Evolutionary conservation across 2,113 vertebrate genomes (phyloP).

Genomic region (Xenus cinereus): DNA sequence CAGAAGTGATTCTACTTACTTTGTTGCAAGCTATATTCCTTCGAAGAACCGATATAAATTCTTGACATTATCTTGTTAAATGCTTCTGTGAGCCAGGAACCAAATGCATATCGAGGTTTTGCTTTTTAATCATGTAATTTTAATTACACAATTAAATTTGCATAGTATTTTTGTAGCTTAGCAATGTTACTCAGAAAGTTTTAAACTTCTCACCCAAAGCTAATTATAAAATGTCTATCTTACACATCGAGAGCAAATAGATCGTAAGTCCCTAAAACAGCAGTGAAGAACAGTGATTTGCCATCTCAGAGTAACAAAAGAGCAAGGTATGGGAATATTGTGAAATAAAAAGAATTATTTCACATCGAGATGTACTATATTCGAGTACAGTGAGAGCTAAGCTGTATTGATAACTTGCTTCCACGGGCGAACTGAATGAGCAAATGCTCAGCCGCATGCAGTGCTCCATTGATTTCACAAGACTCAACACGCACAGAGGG

Average conservation of each 20-base stretch:
- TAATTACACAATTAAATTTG: background rate
- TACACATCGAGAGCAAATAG: background rate
- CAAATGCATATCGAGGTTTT: background rate
- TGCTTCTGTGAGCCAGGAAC: background rate
- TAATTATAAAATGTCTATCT: background rate
- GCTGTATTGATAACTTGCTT: background rate
- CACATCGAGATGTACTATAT: background rate
- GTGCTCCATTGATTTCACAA: background rate
- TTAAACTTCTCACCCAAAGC: background rate
- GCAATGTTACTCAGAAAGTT: background rate
- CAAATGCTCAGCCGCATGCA: background rate
- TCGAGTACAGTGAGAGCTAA: background rate
- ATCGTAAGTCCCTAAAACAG: background rate
- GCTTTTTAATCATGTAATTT: background rate
- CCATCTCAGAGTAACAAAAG: background rate
- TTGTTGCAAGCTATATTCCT: background rate
- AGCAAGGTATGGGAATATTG: background rate
- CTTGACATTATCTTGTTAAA: background rate
- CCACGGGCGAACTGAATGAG: background rate
- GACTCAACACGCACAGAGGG: background rate
- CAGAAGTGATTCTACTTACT: accelerated
- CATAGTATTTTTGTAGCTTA: background rate
- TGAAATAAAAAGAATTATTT: background rate
- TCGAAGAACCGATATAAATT: background rate
- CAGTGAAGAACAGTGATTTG: background rate